These are phyloP conservation scores for Vulpes ferrilata DNA, from an alignment of 2,113 vertebrate species.

Conservation along the genomic window DNA sequence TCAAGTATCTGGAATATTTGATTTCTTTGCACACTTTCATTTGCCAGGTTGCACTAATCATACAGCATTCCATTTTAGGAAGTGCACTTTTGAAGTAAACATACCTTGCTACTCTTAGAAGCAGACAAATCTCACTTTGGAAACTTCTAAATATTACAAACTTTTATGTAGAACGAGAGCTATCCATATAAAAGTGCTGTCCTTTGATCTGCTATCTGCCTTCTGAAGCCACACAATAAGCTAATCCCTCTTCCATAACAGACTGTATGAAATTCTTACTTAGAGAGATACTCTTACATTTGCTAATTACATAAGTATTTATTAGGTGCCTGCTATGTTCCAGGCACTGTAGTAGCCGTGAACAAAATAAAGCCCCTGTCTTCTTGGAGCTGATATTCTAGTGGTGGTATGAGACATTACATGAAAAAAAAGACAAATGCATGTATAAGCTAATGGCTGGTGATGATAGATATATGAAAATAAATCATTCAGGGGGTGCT, in stretches of 20 bases:
- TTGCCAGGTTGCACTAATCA: not conserved
- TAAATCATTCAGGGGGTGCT: not conserved
- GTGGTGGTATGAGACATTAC: not conserved
- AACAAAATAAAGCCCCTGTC: not conserved
- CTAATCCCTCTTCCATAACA: not conserved
- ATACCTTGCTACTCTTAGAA: not conserved
- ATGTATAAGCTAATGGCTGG: not conserved
- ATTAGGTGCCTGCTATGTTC: not conserved
- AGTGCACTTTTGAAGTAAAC: not conserved
- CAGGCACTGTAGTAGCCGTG: not conserved
- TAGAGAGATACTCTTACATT: not conserved
- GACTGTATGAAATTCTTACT: not conserved
- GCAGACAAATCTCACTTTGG: not conserved
- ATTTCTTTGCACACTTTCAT: not conserved
- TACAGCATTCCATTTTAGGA: not conserved
- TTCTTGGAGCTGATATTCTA: slow-evolving; percentile 12
- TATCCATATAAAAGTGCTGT: not conserved
- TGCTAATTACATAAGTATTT: not conserved
- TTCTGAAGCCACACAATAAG: not conserved
- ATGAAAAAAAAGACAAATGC: not conserved
- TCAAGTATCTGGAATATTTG: not conserved
- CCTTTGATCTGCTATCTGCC: not conserved
- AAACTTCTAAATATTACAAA: slow-evolving; percentile 30
- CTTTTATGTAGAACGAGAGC: not conserved
- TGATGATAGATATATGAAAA: not conserved